Conservation (phyloP, 2,888 invertebrate genomes). For the Brassicogethes aeneus region DNA sequence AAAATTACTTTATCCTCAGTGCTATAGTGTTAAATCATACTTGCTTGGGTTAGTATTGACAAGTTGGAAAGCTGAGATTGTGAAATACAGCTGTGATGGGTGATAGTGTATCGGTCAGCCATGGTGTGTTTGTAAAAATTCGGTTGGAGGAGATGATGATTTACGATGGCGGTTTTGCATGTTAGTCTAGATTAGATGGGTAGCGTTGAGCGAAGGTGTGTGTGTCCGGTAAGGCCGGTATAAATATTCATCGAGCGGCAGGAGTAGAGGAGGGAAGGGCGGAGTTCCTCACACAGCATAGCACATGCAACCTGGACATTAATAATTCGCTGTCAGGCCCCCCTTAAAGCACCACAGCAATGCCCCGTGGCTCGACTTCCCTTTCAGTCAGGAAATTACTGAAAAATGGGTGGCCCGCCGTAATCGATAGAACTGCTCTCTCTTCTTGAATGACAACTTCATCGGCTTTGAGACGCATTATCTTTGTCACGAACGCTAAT, state of each 20-base stretch:
- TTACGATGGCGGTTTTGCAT: conserved; percentile 6
- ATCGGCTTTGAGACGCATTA: conserved; percentile 2
- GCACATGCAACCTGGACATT: conserved; percentile 38
- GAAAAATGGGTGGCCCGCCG: conserved; percentile 34
- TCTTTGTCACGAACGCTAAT: conserved; percentile 24
- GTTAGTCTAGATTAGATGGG: conserved; percentile 5
- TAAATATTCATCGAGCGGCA: conserved; percentile 21
- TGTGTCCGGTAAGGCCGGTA: conserved; percentile 19
- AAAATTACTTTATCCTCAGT: too few species aligned
- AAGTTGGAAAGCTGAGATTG: too few species aligned
- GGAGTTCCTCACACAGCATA: conserved; percentile 25
- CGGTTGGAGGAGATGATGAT: too few species aligned
- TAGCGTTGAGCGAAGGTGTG: conserved; percentile 11
- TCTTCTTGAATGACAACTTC: conserved; percentile 1
- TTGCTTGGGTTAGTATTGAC: too few species aligned
- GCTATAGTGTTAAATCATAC: too few species aligned
- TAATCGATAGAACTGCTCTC: too few species aligned
- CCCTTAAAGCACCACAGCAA: conserved; percentile 27
- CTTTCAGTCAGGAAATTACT: conserved; percentile 28
- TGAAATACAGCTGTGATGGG: too few species aligned
- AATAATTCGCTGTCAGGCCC: conserved; percentile 33
- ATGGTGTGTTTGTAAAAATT: too few species aligned
- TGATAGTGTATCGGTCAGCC: too few species aligned
- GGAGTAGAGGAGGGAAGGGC: conserved; percentile 26
- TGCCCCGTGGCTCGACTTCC: conserved; percentile 26